Conservation (phyloP, 1,140 invertebrate genomes). For the Drosophila arawakana region DNA sequence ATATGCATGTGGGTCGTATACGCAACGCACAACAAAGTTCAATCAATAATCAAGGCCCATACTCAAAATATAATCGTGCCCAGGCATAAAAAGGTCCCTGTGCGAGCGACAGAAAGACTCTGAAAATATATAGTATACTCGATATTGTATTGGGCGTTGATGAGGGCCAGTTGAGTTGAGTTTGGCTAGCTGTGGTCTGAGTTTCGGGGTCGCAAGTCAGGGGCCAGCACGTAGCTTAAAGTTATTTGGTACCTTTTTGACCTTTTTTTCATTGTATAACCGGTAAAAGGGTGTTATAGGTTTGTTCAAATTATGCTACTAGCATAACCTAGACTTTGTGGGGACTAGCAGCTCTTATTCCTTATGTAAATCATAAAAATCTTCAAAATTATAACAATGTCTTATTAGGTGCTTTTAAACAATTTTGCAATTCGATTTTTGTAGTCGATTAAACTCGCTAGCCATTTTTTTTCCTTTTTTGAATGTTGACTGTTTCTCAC, state of each 20-base stretch:
- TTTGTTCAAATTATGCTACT: too few relatives aligned
- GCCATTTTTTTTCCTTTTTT: conserved; percentile 40
- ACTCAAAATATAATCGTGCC: conserved; percentile 56
- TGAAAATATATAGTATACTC: conserved; percentile 50
- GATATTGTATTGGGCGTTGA: conserved; percentile 72
- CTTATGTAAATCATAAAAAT: too few relatives aligned
- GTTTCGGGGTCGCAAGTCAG: conserved; percentile 14
- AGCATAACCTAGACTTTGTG: too few relatives aligned
- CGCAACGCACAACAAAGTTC: conserved; percentile 46
- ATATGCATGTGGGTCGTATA: conserved; percentile 10
- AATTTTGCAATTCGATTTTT: too few relatives aligned
- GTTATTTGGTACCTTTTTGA: conserved; percentile 75
- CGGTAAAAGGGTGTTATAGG: too few relatives aligned
- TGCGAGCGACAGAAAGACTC: neutral
- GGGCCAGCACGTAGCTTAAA: conserved; percentile 56
- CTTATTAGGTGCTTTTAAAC: too few relatives aligned
- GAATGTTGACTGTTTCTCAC: conserved; percentile 41
- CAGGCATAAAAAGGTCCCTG: conserved; percentile 62
- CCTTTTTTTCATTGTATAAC: conserved; percentile 50
- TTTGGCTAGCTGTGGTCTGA: neutral
- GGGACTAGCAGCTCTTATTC: too few relatives aligned
- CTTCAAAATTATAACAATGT: too few relatives aligned
- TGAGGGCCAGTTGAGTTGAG: conserved; percentile 43
- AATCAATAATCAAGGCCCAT: conserved; percentile 68
- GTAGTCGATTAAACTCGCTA: too few relatives aligned